These are phyloP conservation scores for Scotopteryx bipunctaria DNA, from an alignment of 2,888 invertebrate species.

Conservation along the genomic window DNA sequence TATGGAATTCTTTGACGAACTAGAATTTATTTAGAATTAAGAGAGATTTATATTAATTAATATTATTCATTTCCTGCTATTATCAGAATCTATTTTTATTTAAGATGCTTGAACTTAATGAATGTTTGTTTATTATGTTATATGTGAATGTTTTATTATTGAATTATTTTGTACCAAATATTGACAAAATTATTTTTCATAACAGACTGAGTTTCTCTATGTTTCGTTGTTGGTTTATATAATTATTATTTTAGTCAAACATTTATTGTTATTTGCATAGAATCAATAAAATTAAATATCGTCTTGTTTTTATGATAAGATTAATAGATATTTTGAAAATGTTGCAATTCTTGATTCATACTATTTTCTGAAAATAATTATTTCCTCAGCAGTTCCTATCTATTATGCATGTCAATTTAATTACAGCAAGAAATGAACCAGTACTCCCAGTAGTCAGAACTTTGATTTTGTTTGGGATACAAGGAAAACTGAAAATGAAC, in stretches of 20 bases:
- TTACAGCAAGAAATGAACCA: background rate
- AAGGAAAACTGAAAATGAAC: too few relatives aligned
- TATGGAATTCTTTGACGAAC: constrained; percentile 14
- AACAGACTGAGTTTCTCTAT: constrained; percentile 37
- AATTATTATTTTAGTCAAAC: constrained; percentile 18
- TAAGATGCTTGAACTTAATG: constrained; percentile 10
- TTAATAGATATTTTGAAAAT: constrained; percentile 2
- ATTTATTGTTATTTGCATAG: constrained; percentile 16
- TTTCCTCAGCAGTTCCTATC: background rate
- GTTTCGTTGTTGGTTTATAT: constrained; percentile 30
- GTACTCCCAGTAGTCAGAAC: background rate
- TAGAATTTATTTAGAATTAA: constrained; percentile 7
- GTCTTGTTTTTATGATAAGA: constrained; percentile 26
- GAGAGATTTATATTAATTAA: constrained; percentile 2
- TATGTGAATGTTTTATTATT: constrained; percentile 22
- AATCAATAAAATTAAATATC: constrained; percentile 13
- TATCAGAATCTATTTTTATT: constrained; percentile 12
- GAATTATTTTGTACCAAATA: constrained; percentile 31
- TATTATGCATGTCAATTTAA: background rate
- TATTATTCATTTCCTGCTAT: constrained; percentile 3
- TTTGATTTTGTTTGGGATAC: background rate
- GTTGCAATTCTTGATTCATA: constrained; percentile 9
- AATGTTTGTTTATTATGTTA: constrained; percentile 28
- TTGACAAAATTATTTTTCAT: constrained; percentile 36
- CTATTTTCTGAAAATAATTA: background rate